phyloP scores from a whole-genome alignment of 2,888 invertebrate genomes.

The Pogonocherus hispidulus region DNA sequence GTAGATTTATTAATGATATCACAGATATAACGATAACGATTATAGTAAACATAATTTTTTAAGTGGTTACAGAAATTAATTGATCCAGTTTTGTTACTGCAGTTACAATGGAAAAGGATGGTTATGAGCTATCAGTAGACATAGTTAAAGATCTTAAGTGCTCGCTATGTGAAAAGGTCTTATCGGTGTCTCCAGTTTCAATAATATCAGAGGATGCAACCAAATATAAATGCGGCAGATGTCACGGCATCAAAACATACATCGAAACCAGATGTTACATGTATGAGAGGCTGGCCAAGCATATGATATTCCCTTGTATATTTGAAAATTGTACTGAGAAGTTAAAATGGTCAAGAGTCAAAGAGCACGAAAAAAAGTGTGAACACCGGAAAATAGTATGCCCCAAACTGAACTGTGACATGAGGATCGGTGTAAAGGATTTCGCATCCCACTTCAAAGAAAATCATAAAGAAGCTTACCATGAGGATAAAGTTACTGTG shows the following conservation, averaged over 20 bases:
- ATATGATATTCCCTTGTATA: constrained; percentile 45
- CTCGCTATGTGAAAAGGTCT: constrained; percentile 35
- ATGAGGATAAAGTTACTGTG: constrained; percentile 27
- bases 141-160: constrained; percentile 35
- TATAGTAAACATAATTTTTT: too few species aligned
- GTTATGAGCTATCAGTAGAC: constrained; percentile 29
- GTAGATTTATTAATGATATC: too few species aligned
- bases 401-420: constrained; percentile 35
- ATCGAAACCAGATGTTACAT: constrained; percentile 33
- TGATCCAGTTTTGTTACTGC: neutral
- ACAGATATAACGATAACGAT: too few species aligned
- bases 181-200: constrained; percentile 41
- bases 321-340: constrained; percentile 37
- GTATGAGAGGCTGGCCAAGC: constrained; percentile 44
- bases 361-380: constrained; percentile 40
- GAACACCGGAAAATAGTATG: constrained; percentile 35
- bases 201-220: constrained; percentile 42
- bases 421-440: constrained; percentile 25
- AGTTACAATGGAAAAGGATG: neutral
- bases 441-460: constrained; percentile 40
- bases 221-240: constrained; percentile 44
- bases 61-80: too few species aligned
- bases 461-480: constrained; percentile 39
- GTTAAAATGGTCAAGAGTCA: constrained; percentile 36
- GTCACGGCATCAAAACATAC: constrained; percentile 36